Conservation (phyloP, 2,888 invertebrate genomes). For the Parthenolecanium corni region DNA sequence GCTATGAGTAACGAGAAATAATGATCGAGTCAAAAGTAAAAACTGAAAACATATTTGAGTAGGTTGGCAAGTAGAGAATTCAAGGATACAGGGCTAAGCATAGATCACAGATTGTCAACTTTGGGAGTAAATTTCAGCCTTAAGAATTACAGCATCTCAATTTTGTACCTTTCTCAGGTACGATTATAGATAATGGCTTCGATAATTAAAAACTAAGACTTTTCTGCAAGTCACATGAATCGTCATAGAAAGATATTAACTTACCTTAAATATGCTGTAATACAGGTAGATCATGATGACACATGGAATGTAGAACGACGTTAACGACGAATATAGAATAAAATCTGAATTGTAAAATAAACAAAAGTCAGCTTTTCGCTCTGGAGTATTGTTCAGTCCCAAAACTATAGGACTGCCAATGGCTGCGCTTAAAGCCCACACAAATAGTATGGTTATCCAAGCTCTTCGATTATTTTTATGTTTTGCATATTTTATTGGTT, state of each 20-base stretch:
- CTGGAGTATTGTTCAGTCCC: slow-evolving; percentile 87
- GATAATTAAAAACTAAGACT: too few species aligned
- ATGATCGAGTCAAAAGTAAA: slow-evolving; percentile 10
- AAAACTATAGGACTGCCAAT: slow-evolving; percentile 94
- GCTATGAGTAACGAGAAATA: slow-evolving; percentile 10
- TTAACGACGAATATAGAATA: slow-evolving; percentile 92
- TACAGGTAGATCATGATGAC: slow-evolving; percentile 97
- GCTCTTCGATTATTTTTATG: slow-evolving; percentile 93
- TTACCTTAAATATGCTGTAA: slow-evolving; percentile 92
- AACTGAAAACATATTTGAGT: too few species aligned
- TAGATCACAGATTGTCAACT: too few species aligned
- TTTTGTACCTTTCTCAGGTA: too few species aligned
- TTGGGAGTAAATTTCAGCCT: too few species aligned
- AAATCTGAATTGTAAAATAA: slow-evolving; percentile 96
- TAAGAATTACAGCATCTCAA: too few species aligned
- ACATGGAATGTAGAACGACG: slow-evolving; percentile 97
- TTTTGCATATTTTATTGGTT: slow-evolving; percentile 97
- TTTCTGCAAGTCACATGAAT: too few species aligned
- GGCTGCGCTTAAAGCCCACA: slow-evolving; percentile 90
- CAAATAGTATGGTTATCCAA: slow-evolving; percentile 84
- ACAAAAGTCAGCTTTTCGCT: slow-evolving; percentile 72
- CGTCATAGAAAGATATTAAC: slow-evolving; percentile 37
- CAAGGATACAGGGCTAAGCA: too few species aligned
- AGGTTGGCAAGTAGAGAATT: too few species aligned
- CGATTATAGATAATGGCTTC: too few species aligned